Conservation (phyloP, 30 jellyfish, hydroid and myxozoan genomes). For the Aurelia aurita region DNA sequence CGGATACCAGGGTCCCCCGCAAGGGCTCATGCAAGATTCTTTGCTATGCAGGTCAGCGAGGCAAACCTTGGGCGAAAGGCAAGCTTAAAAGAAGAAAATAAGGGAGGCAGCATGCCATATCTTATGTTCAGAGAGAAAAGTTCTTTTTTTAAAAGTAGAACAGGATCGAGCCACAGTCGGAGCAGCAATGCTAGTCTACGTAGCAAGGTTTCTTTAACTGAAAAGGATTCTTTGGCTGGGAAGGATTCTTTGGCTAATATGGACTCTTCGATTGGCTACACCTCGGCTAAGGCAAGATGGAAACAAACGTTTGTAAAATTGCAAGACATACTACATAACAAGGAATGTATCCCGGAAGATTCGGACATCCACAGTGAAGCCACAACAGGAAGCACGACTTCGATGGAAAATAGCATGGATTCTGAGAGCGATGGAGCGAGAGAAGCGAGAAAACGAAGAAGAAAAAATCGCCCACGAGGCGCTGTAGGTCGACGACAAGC, state of each 20-base stretch:
- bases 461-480: not conserved
- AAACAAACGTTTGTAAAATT: too few relatives aligned
- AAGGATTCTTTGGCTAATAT: too few relatives aligned
- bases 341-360: too few relatives aligned
- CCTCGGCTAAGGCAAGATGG: too few relatives aligned
- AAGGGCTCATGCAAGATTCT: too few relatives aligned
- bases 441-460: not conserved
- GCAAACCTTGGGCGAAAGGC: not conserved
- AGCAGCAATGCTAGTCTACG: not conserved
- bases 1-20: too few relatives aligned
- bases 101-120: not conserved
- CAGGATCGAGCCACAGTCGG: not conserved
- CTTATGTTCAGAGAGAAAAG: not conserved
- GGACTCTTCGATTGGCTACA: too few relatives aligned
- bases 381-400: not conserved
- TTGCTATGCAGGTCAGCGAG: too few relatives aligned
- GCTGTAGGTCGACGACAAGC: not conserved
- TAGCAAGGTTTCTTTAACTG: not conserved
- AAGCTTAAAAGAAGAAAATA: slow-evolving; percentile 18
- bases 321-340: too few relatives aligned
- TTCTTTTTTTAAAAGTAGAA: not conserved
- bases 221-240: too few relatives aligned
- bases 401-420: slow-evolving; percentile 3
- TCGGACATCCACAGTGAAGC: too few relatives aligned
- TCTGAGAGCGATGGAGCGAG: not conserved